These are phyloP conservation scores for Parnassius smintheus DNA, from an alignment of 2,888 invertebrate genomes.

Conservation along the genomic window DNA sequence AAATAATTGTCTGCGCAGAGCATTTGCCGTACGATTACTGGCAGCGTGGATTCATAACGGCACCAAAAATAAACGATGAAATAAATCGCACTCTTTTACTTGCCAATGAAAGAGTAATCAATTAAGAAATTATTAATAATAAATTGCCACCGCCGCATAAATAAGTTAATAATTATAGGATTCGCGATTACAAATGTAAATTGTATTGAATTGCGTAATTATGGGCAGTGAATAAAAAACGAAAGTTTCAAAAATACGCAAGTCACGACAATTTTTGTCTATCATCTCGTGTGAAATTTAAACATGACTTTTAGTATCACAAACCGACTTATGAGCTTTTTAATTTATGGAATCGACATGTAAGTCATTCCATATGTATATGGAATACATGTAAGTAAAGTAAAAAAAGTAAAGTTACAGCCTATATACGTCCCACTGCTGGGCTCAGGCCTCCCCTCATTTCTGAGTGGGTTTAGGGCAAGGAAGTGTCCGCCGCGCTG, in stretches of 20 bases:
- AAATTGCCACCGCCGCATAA: conserved; percentile 3
- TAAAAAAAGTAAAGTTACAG: too few species aligned
- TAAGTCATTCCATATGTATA: too few species aligned
- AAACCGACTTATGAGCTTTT: conserved; percentile 28
- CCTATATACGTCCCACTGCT: too few species aligned
- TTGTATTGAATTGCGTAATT: conserved; percentile 42
- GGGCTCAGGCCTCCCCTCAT: too few species aligned
- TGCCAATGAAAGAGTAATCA: conserved; percentile 19
- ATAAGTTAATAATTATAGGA: conserved; percentile 19
- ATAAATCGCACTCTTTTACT: conserved; percentile 10
- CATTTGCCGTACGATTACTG: conserved; percentile 11
- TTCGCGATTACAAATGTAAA: conserved; percentile 37
- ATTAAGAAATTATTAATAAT: conserved; percentile 26
- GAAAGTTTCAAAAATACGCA: conserved; percentile 63
- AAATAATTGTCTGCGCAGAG: conserved; percentile 4
- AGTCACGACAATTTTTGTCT: conserved; percentile 61
- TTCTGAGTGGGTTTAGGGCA: too few species aligned
- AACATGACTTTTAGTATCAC: conserved; percentile 37
- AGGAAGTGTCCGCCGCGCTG: too few species aligned
- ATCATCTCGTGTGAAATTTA: conserved; percentile 66
- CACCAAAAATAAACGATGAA: conserved; percentile 18
- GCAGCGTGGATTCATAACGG: conserved; percentile 19
- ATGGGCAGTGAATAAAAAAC: conserved; percentile 56
- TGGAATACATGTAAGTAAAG: too few species aligned
- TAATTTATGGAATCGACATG: conserved; percentile 5